Conservation (phyloP, 2,888 invertebrate genomes). For the Macropis europaea region DNA sequence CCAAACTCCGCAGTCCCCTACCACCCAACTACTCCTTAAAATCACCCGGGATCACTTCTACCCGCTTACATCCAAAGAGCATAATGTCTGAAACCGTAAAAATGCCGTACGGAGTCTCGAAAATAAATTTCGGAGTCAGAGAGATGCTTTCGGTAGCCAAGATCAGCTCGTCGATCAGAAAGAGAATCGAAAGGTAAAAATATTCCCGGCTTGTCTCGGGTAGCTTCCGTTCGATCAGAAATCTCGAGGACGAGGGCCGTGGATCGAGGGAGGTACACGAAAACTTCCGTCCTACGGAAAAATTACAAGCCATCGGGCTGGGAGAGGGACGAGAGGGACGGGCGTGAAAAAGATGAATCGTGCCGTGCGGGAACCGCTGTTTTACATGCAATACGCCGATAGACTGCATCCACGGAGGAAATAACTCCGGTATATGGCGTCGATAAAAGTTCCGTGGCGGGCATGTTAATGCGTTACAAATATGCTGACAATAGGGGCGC, state of each 20-base stretch:
- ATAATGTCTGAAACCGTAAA: too few relatives aligned
- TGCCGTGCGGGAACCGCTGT: slow-evolving; percentile 19
- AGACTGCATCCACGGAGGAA: slow-evolving; percentile 43
- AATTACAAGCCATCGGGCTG: slow-evolving; percentile 43
- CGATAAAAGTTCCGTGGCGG: slow-evolving; percentile 40
- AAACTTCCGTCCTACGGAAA: slow-evolving; percentile 36
- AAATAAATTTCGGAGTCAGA: too few relatives aligned
- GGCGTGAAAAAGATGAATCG: slow-evolving; percentile 56
- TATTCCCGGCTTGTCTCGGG: not conserved
- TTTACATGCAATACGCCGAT: slow-evolving; percentile 48
- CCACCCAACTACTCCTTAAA: too few relatives aligned
- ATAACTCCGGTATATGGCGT: slow-evolving; percentile 46
- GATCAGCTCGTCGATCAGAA: too few relatives aligned
- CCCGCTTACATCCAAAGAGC: too few relatives aligned
- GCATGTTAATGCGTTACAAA: slow-evolving; percentile 48
- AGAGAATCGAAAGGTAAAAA: too few relatives aligned
- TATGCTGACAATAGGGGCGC: slow-evolving; percentile 4
- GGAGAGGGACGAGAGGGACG: too few relatives aligned
- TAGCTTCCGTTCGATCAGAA: not conserved
- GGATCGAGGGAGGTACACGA: slow-evolving; percentile 44
- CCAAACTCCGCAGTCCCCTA: too few relatives aligned
- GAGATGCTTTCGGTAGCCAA: too few relatives aligned
- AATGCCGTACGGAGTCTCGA: too few relatives aligned
- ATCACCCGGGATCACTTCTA: too few relatives aligned
- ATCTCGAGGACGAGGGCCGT: not conserved